Conservation (phyloP, 2,888 invertebrate species). For the Eilema griseolum region DNA sequence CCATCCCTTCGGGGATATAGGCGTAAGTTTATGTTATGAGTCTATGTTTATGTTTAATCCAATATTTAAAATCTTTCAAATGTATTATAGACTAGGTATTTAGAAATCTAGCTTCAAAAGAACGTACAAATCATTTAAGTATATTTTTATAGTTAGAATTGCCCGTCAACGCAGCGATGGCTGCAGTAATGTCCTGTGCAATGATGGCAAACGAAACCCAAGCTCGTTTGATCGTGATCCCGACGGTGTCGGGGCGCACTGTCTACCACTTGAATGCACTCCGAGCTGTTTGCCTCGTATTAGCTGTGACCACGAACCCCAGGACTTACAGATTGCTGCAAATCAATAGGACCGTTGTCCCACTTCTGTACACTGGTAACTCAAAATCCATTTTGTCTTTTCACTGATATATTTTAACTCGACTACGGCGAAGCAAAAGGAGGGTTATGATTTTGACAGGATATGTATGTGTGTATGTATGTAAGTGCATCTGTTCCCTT, state of each 20-base stretch:
- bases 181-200: conserved; percentile 64
- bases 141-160: conserved; percentile 57
- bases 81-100: no score
- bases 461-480: no score
- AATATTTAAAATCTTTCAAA: no score
- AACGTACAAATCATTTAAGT: neutral
- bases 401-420: no score
- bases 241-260: conserved; percentile 88
- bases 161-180: conserved; percentile 75
- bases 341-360: conserved; percentile 87
- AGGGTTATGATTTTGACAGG: no score
- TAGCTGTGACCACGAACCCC: conserved; percentile 88
- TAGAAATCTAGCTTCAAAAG: neutral
- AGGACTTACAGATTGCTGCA: conserved; percentile 87
- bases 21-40: no score
- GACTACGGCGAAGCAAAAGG: no score
- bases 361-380: conserved; percentile 84
- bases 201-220: conserved; percentile 60
- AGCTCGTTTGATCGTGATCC: conserved; percentile 86
- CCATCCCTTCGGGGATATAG: no score
- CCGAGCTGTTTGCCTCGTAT: conserved; percentile 88
- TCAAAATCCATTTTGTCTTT: neutral
- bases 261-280: conserved; percentile 87
- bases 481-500: no score
- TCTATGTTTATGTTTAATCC: no score